A percentile compares a stretch with the other conserved stretches of the same genome.
These are phyloP conservation scores for Drosophila carrolli DNA, from an alignment of 1,140 invertebrate species.

Conservation along the genomic window DNA sequence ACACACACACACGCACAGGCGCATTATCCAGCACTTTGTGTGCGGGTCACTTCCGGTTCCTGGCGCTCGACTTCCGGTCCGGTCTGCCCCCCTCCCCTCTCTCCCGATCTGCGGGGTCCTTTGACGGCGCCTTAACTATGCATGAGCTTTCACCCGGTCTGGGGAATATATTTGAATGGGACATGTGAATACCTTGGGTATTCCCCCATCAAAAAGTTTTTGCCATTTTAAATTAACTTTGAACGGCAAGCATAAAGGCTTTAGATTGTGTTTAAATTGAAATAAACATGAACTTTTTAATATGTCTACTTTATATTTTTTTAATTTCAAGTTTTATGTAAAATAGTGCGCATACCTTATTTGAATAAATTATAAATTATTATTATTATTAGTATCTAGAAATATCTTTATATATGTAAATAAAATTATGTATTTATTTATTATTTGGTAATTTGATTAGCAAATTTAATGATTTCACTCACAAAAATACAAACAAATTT, in stretches of 20 bases:
- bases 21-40: slow-evolving; percentile 26
- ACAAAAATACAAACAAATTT: too few relatives aligned
- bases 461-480: too few relatives aligned
- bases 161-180: slow-evolving; percentile 16
- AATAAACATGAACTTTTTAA: not conserved
- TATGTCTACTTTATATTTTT: too few relatives aligned
- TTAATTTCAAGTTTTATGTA: not conserved
- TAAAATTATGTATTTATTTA: too few relatives aligned
- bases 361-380: too few relatives aligned
- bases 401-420: too few relatives aligned
- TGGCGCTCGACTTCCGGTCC: slow-evolving; percentile 63
- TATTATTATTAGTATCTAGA: too few relatives aligned
- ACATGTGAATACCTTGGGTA: slow-evolving; percentile 14
- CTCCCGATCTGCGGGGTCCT: slow-evolving; percentile 18
- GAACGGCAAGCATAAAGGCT: not conserved
- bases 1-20: slow-evolving; percentile 3
- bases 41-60: slow-evolving; percentile 66
- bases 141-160: slow-evolving; percentile 28
- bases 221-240: slow-evolving; percentile 6
- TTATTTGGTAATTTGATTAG: too few relatives aligned
- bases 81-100: not conserved
- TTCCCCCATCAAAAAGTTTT: slow-evolving; percentile 1
- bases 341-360: too few relatives aligned
- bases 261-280: not conserved
- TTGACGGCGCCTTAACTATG: slow-evolving; percentile 55